phyloP scores from a whole-genome alignment of 1,140 invertebrate species.

The Drosophila arizonae region DNA sequence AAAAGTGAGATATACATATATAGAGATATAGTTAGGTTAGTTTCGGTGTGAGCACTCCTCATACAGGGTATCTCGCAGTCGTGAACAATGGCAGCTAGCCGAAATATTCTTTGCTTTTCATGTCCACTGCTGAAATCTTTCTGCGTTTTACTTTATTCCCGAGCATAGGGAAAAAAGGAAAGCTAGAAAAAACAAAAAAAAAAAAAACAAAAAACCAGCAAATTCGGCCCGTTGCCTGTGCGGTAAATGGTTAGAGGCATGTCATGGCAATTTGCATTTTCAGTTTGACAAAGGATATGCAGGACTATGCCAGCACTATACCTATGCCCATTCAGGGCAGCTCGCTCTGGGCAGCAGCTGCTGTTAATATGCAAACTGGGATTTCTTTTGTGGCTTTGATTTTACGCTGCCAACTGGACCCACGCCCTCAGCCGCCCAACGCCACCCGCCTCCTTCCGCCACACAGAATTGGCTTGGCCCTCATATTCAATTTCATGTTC shows the following conservation, averaged over 20 bases:
- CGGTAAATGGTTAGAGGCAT: constrained; percentile 80
- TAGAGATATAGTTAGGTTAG: not conserved
- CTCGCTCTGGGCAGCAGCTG: constrained; percentile 58
- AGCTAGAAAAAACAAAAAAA: constrained; percentile 31
- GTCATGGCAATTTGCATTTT: constrained; percentile 81
- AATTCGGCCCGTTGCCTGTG: constrained; percentile 46
- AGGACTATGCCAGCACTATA: constrained; percentile 45
- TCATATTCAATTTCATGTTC: constrained; percentile 78
- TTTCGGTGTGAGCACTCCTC: too few species aligned
- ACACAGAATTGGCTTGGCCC: not conserved
- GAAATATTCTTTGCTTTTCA: constrained; percentile 36
- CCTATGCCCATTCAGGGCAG: constrained; percentile 20
- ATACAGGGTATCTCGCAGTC: constrained; percentile 20
- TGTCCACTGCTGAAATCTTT: constrained; percentile 60
- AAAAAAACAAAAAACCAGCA: too few species aligned
- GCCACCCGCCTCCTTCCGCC: not conserved
- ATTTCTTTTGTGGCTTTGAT: constrained; percentile 81
- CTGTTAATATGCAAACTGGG: constrained; percentile 79
- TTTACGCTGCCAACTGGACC: constrained; percentile 43
- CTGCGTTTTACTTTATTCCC: constrained; percentile 73
- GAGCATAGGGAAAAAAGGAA: constrained; percentile 28
- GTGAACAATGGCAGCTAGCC: not conserved
- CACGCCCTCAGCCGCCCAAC: not conserved
- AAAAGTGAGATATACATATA: not conserved
- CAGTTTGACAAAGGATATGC: constrained; percentile 78